Evolutionary conservation across 2,888 invertebrate genomes (phyloP), one percentile per base, ranked within the genome.

Genomic region (Himalopsyche tibetana): DNA sequence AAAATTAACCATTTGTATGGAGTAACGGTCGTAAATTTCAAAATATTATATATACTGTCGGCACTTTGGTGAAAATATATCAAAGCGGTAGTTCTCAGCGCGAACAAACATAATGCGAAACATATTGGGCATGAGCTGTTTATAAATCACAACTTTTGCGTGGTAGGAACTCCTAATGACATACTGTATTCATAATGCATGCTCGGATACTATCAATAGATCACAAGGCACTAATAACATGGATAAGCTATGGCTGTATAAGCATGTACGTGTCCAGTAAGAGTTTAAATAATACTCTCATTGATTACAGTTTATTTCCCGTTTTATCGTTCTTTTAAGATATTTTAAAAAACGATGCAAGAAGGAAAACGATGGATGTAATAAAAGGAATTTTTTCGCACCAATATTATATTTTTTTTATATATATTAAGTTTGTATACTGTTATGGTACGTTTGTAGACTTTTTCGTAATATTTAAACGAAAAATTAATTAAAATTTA

Each of bases 61-160:
- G 74, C 36, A 36, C 74, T 74, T 63, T 74, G 38, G 36, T 36
- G 74, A 74, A 74, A 74, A 36, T 2, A 74, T 74, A 74, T 74
- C 74, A 74, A 74, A 74, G 74, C 74, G 74, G 36, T 11, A 74
- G 12, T 74, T 36, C 74, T 28, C 74, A 36, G 74, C 36, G 74
- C 74, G 74, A 74, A 36, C 74, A 74, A 74, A 74, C 74, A 74
- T 74, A 74, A 74, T 74, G 74, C 36, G 15, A 38, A 74, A 74
- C 74, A 74, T 19, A 74, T 74, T 74, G 74, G 36, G 28, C 36
- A 74, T 74, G 74, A 28, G 15, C 36, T 12, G 74, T 1, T 28
- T 36, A 74, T 74, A 74, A 74, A 74, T 74, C 74, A 74, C 28
- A 74, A 38, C 15, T 36, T 11, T 15, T 11, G 74, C 36, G 74